phyloP scores from a whole-genome alignment of 1,140 invertebrate genomes.

The Babylonia areolata region DNA sequence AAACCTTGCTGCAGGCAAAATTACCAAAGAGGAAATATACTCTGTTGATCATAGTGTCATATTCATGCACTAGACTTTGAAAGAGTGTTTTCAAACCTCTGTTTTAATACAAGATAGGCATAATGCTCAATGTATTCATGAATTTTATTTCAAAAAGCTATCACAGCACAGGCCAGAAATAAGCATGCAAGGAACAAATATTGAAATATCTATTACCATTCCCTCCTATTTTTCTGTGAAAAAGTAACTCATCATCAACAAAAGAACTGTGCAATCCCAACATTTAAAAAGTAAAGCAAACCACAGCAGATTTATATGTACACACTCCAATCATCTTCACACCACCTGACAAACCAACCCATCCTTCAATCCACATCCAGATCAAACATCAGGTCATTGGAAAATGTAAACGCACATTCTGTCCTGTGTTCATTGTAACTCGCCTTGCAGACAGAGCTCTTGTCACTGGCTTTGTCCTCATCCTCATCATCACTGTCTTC shows the following conservation, averaged over 20 bases:
- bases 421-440: conserved; percentile 62
- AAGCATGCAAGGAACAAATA: background rate
- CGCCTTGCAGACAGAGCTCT: background rate
- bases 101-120: no score
- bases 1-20: no score
- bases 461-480: conserved; percentile 50
- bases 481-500: conserved; percentile 52
- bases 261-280: no score
- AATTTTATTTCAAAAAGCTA: no score
- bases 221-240: no score
- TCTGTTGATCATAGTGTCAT: no score
- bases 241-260: no score
- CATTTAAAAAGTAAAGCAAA: background rate
- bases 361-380: conserved; percentile 59
- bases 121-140: no score
- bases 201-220: no score
- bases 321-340: background rate
- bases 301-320: background rate
- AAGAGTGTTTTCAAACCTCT: no score
- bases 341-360: background rate
- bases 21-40: no score
- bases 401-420: conserved; percentile 67
- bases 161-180: background rate
- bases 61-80: no score
- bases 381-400: conserved; percentile 68